phyloP scores from a whole-genome alignment of 1,140 invertebrate genomes.

The Anadara kagoshimensis region DNA sequence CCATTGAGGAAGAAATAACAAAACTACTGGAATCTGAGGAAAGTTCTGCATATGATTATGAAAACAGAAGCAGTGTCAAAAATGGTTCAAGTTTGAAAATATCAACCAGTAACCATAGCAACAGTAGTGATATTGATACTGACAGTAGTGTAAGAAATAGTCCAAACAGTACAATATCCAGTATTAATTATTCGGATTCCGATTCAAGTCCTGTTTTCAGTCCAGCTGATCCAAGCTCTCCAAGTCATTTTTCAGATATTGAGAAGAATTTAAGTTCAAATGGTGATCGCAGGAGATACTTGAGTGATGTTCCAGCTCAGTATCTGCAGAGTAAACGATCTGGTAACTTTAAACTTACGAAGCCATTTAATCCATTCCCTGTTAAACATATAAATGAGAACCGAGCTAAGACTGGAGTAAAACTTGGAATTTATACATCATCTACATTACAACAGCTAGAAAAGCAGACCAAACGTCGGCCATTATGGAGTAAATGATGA shows the following conservation, averaged over 20 bases:
- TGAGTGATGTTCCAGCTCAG: too few species aligned
- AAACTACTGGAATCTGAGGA: too few species aligned
- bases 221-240: slow-evolving; percentile 16
- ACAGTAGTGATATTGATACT: too few species aligned
- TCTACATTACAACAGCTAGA: slow-evolving; percentile 45
- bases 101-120: too few species aligned
- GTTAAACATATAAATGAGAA: slow-evolving; percentile 60
- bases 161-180: neutral
- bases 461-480: slow-evolving; percentile 35
- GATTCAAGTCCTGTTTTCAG: slow-evolving; percentile 21
- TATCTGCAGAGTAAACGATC: too few species aligned
- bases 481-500: slow-evolving; percentile 39
- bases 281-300: too few species aligned
- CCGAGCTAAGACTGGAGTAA: slow-evolving; percentile 60
- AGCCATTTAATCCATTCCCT: slow-evolving; percentile 65
- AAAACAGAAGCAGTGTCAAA: too few species aligned
- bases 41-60: too few species aligned
- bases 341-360: neutral
- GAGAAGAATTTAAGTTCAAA: neutral
- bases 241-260: slow-evolving; percentile 15
- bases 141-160: too few species aligned
- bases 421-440: slow-evolving; percentile 64
- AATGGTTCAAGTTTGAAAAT: too few species aligned
- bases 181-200: slow-evolving; percentile 8
- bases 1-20: too few species aligned